A percentile compares a stretch with the other conserved stretches of the same genome.
Evolutionary conservation across 1,140 invertebrate genomes (phyloP).

Genomic region (Fragariocoptes setiger): DNA sequence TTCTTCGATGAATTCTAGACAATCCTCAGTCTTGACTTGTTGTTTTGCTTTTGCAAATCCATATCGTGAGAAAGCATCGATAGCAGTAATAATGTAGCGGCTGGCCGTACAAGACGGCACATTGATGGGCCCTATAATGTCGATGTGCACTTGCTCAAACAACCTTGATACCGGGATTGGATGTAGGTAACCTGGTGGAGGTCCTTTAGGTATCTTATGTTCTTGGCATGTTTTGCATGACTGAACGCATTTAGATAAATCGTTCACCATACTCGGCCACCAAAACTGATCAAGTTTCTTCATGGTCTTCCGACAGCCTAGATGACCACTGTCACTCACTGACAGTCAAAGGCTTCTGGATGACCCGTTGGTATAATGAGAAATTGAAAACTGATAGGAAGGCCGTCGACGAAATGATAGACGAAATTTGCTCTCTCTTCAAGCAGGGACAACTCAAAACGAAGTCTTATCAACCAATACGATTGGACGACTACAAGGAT

Average conservation of each 20-base stretch:
- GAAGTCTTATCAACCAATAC: constrained; percentile 35
- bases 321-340: constrained; percentile 19
- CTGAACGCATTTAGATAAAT: constrained; percentile 6
- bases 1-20: constrained; percentile 10
- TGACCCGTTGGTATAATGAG: constrained; percentile 43
- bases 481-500: constrained; percentile 35
- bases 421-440: constrained; percentile 36
- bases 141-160: constrained; percentile 13
- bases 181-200: constrained; percentile 6
- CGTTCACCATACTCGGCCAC: constrained; percentile 8
- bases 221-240: constrained; percentile 10
- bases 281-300: constrained; percentile 9
- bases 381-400: constrained; percentile 13
- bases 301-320: constrained; percentile 10
- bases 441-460: constrained; percentile 31
- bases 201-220: constrained; percentile 3
- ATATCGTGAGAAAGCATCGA: constrained; percentile 14
- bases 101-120: constrained; percentile 11
- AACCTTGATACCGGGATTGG: constrained; percentile 8
- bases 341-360: constrained; percentile 63
- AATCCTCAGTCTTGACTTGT: too few relatives aligned
- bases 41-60: constrained; percentile 11
- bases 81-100: constrained; percentile 12
- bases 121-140: constrained; percentile 14
- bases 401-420: constrained; percentile 15